Evolutionary conservation across 2,888 invertebrate genomes (phyloP), one percentile per base, ranked within the genome.

Genomic region (Dendrolimus pini): DNA sequence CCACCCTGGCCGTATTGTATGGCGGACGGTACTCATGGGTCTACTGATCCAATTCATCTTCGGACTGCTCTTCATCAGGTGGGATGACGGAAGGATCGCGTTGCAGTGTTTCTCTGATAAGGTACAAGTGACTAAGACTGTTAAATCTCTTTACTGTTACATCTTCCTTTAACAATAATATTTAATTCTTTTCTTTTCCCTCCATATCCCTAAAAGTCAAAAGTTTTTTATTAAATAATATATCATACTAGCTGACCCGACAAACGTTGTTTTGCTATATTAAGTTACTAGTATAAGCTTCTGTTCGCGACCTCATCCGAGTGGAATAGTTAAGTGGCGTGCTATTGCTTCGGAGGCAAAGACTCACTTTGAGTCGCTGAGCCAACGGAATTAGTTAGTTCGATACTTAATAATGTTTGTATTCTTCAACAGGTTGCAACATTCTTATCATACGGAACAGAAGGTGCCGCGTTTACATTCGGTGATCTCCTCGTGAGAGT

Each of bases 401-500:
- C 30, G 30, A 30, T 30, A 30, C 30, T 30, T 30, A 30, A 18
- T 18, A 18, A 30, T 30, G 30, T 6, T 6, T 30, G 30, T 18
- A 1, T 18, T 3, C 18, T 58, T 60, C 66, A 62, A 57, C 66
- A 89, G 91, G 93, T 94, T 0, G 93, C 95, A 2, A 92, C 92
- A 0, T 98, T 99, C 75, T 84, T 99, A 57, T 90, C 92, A 7
- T 98, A 94, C 76, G 94, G 97, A 0, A 92, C 94, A 59, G 92
- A 93, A 0, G 99, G 98, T 0, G 94, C 97, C 0, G 91, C 90
- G 1, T 98, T 99, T 76, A 96, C 98, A 0, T 99, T 96, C 73
- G 97, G 97, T 0, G 89, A 94, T 0, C 73, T 91, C 0, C 84
- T 96, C 0, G 93, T 96, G 9, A 73, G 79, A 13, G 75, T 82